Base-by-base conservation (phyloP, 35 echinoderm and acorn worm species). In the Apostichopus parvimensis region DNA sequence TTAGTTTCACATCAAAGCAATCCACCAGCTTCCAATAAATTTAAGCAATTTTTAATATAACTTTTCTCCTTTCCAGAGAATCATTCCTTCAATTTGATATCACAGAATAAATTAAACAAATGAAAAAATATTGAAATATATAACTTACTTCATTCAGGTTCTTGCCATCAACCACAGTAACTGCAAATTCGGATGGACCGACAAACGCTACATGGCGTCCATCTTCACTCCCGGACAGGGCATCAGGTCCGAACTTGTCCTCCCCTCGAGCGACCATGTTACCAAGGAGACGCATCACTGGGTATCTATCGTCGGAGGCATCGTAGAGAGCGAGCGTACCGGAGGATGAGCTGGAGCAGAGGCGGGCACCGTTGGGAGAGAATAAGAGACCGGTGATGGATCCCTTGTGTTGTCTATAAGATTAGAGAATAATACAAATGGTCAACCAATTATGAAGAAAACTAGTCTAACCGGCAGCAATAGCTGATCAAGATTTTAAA, bases 311-410 rank as follows among this genome's bases (percentile, higher is more conserved):
- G n/a, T 99, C 92, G 4, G 96, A 98, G 14, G 93, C 95, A 80
- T 99, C 97, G 64, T 99, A 96, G 77, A 99, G 95, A 10, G 97
- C 97, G 9, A 99, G 71, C 58, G 91, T 93, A 57, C 97, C 95
- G 12, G 86, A 57, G 0, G 95, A 93, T 24, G 91, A 94, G 80
- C 93, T 82, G 28, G 86, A 83, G 82, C 94, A 93, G 60, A 99
- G 95, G 25, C 92, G 92, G 53, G 92, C 56, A 28, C 91, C 90
- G 54, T 99, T 94, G 53, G 95, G 95, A 66, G 97, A 94, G 92
- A 87, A 96, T 8, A 93, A 75, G 1, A 99, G 93, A 76, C 97
- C 97, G 9, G 97, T 99, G 34, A 96, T 94, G 77, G 93, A 79
- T 53, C 94, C 97, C 86, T 91, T 92, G 91, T 94, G 94, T 62